These are phyloP conservation scores for Amblyopsis hoosieri DNA, from an alignment of 2,797 vertebrate genomes.

Conservation along the genomic window DNA sequence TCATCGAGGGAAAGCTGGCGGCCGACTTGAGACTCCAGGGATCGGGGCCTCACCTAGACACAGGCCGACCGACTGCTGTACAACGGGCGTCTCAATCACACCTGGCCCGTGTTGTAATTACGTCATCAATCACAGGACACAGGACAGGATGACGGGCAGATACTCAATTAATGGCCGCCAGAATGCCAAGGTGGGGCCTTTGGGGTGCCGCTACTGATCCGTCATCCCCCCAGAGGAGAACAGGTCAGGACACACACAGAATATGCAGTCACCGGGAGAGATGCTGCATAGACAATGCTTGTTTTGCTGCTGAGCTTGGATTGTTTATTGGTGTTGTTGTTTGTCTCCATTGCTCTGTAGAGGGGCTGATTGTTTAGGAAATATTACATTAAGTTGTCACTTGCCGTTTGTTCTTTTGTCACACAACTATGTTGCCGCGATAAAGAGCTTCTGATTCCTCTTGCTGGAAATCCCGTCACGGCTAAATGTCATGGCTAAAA, in stretches of 20 bases:
- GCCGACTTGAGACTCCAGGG: constrained; percentile 61
- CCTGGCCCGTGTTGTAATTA: constrained; percentile 67
- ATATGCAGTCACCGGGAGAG: constrained; percentile 27
- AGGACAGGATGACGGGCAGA: constrained; percentile 62
- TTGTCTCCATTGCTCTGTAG: background rate
- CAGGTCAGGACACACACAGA: constrained; percentile 57
- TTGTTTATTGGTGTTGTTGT: constrained; percentile 1
- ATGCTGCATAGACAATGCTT: constrained; percentile 25
- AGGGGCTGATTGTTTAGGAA: background rate
- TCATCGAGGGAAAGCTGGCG: constrained; percentile 58
- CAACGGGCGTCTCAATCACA: constrained; percentile 70
- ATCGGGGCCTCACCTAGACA: constrained; percentile 50
- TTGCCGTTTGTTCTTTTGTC: background rate
- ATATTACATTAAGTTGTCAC: background rate
- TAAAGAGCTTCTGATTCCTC: background rate
- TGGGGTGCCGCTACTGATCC: constrained; percentile 56
- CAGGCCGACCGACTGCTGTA: constrained; percentile 54
- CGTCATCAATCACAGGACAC: constrained; percentile 70
- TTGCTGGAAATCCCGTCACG: background rate
- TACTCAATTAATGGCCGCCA: constrained; percentile 72
- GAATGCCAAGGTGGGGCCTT: constrained; percentile 58
- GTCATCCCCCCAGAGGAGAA: constrained; percentile 59
- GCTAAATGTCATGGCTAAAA: background rate
- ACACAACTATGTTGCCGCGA: background rate
- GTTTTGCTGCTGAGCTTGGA: constrained; percentile 5